Percentiles rank a stretch among this genome's conserved stretches.
phyloP scores from a whole-genome alignment of 2,888 invertebrate species.

The Melanchra persicariae region DNA sequence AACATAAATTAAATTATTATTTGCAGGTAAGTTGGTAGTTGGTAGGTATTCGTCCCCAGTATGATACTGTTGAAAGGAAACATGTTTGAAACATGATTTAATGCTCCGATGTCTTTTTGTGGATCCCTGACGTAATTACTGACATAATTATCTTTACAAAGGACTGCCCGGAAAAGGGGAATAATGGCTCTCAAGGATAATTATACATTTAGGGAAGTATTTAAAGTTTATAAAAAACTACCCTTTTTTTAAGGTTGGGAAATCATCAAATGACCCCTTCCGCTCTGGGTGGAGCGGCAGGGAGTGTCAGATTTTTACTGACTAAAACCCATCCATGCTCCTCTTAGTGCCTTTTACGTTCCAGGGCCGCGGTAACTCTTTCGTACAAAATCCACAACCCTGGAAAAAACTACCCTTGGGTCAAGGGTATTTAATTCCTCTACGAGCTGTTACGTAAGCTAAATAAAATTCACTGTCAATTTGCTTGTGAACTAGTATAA shows the following conservation, averaged over 20 bases:
- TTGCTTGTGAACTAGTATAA: background rate
- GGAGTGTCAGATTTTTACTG: too few species aligned
- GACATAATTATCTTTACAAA: slow-evolving; percentile 46
- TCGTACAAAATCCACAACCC: too few species aligned
- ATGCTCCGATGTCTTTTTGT: slow-evolving; percentile 33
- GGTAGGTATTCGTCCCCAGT: background rate
- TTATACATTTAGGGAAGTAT: slow-evolving; percentile 40
- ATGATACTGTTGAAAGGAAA: slow-evolving; percentile 29
- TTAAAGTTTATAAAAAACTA: slow-evolving; percentile 40
- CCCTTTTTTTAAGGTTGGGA: too few species aligned
- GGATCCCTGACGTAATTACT: slow-evolving; percentile 39
- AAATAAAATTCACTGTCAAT: background rate
- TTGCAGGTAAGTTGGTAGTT: background rate
- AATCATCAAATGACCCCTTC: too few species aligned
- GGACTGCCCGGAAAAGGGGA: slow-evolving; percentile 42
- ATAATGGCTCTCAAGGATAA: slow-evolving; percentile 36
- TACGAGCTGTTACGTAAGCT: slow-evolving; percentile 3
- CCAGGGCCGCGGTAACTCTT: too few species aligned
- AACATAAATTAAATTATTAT: slow-evolving; percentile 30
- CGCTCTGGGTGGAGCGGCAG: too few species aligned
- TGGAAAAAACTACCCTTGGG: slow-evolving; percentile 36
- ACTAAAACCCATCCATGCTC: too few species aligned
- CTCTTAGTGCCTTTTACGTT: too few species aligned
- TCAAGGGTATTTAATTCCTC: slow-evolving; percentile 10
- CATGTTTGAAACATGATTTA: slow-evolving; percentile 37